These are phyloP conservation scores for Oreochromis mossambicus DNA, from an alignment of 2,797 vertebrate species.

Conservation along the genomic window DNA sequence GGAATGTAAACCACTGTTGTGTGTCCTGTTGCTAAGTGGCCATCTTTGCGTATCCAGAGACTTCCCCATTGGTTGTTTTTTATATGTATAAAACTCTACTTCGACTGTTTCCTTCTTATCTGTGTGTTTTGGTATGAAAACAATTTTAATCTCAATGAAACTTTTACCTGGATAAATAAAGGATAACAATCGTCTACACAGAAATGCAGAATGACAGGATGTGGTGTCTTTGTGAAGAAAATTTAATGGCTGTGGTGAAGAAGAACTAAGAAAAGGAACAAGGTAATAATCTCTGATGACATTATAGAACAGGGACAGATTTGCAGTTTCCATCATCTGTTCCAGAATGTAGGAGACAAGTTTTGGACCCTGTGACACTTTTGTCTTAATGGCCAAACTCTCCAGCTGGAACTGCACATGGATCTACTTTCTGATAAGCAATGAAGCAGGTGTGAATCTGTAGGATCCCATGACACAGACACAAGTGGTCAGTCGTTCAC, in stretches of 20 bases:
- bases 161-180: not conserved
- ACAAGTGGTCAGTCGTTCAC: not conserved
- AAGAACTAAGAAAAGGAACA: not conserved
- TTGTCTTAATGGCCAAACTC: not conserved
- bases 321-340: not conserved
- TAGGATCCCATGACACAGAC: not conserved
- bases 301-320: not conserved
- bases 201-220: not conserved
- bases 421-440: not conserved
- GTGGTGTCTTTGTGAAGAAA: not conserved
- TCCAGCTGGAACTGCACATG: not conserved
- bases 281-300: not conserved
- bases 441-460: not conserved
- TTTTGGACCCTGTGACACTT: not conserved
- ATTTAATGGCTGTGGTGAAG: not conserved
- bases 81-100: not conserved
- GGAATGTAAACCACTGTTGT: not conserved
- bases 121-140: not conserved
- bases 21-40: not conserved
- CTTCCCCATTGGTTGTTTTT: not conserved
- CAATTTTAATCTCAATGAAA: not conserved
- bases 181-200: not conserved
- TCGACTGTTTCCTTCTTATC: not conserved
- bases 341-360: not conserved
- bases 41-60: not conserved